These are phyloP conservation scores for Aramus guarauna DNA, from an alignment of 2,113 vertebrate species.

Conservation along the genomic window DNA sequence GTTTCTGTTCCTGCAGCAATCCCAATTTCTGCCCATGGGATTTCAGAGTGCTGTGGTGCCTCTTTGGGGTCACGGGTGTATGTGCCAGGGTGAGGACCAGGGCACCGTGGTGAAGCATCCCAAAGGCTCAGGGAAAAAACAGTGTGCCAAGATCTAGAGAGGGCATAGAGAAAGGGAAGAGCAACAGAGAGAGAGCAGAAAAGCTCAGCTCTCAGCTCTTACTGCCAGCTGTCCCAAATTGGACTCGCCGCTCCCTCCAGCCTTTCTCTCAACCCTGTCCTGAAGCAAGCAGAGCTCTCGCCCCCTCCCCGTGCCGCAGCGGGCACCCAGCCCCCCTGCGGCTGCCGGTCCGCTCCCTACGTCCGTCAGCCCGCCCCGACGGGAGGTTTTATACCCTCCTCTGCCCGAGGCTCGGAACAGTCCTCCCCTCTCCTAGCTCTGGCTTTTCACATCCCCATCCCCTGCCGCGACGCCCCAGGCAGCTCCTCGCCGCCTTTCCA, in stretches of 20 bases:
- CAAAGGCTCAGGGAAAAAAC: neutral
- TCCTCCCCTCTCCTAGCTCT: neutral
- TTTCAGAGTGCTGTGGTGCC: neutral
- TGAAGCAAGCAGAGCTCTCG: neutral
- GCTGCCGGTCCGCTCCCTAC: neutral
- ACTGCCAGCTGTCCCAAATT: neutral
- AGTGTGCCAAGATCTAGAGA: neutral
- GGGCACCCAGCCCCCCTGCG: neutral
- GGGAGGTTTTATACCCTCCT: neutral
- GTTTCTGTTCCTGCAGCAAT: neutral
- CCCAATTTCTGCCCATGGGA: neutral
- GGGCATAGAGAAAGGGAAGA: neutral
- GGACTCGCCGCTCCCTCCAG: neutral
- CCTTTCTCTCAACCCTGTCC: neutral
- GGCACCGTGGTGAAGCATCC: fast-evolving
- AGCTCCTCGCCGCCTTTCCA: neutral
- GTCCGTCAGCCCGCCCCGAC: neutral
- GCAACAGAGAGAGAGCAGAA: neutral
- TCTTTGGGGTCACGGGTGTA: neutral
- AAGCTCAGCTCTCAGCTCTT: neutral
- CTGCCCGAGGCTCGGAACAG: neutral
- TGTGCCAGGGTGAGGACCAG: no score
- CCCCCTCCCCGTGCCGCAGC: fast-evolving
- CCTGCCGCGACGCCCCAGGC: neutral
- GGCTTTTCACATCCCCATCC: neutral